Evolutionary conservation across 1,140 invertebrate species (phyloP), one percentile per base, ranked within the genome.

Genomic region (Drosophila biarmipes): DNA sequence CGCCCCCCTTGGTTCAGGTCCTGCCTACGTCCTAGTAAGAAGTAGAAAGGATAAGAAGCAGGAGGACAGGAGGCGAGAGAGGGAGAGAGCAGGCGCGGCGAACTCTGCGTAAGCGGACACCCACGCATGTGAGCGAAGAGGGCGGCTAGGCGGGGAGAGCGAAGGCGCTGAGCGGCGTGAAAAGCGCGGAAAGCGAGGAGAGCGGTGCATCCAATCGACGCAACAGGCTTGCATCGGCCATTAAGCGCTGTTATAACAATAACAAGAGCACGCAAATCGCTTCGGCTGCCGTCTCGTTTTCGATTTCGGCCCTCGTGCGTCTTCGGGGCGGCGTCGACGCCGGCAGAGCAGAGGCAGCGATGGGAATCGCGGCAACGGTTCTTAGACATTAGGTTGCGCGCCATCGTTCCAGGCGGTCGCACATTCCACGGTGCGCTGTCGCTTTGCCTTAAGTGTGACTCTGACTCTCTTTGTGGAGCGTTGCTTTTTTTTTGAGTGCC

Each of bases 371-470:
- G 54, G 53, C 72, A 6, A 68, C 66, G 87, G 85, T 87, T 87
- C 80, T 89, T 91, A 73, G 75, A 90, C 78, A 91, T 91, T 91
- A 85, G 78, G 74, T 91, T 90, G 89, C 85, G 89, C 78, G 89
- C 89, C 89, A 90, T 91, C 74, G 84, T 90, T 62, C 90, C 80
- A 80, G 66, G 80, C 89, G 89, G 89, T 86, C 89, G 89, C 80
- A 90, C 78, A 86, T 69, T 81, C 89, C 89, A 86, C 89, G 89
- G 87, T 90, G 73, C 51, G 77, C 66, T 89, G 15, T 55, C 21
- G 11, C 37, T 38, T 52, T 49, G 27, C 15, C 31, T 49, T 15
- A 8, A 11, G 27, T 15, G 46, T 48, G 45, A 11, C 46, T 49
- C 46, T 49, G 46, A 21, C 40, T 27, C 21, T 46, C 17, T 56